These are phyloP conservation scores for Anastrepha obliqua DNA, from an alignment of 1,140 invertebrate species.

Conservation along the genomic window DNA sequence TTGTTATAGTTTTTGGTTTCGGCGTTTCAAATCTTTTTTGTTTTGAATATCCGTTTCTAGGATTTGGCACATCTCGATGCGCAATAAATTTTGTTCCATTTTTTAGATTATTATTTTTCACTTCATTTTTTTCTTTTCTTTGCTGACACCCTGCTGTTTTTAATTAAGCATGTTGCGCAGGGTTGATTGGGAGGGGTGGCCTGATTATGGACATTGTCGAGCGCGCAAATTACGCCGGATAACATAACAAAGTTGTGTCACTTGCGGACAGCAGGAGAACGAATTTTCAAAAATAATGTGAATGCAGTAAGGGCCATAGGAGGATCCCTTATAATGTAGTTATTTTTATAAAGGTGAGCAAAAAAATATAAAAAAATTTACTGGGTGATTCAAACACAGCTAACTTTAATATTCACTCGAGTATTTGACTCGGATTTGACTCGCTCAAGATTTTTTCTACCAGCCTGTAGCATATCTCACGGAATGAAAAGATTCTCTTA, in stretches of 20 bases:
- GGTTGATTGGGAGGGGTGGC: slow-evolving; percentile 30
- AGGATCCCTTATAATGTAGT: too few relatives aligned
- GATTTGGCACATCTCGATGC: slow-evolving; percentile 39
- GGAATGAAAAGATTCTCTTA: too few relatives aligned
- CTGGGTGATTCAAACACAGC: too few relatives aligned
- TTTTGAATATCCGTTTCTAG: background rate
- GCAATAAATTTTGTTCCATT: slow-evolving; percentile 29
- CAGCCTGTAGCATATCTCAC: too few relatives aligned
- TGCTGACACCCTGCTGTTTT: slow-evolving; percentile 22
- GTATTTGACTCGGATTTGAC: too few relatives aligned
- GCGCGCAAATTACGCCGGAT: slow-evolving; percentile 10
- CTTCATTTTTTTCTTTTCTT: background rate
- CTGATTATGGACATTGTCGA: background rate
- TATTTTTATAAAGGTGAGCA: too few relatives aligned
- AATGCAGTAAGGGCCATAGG: too few relatives aligned
- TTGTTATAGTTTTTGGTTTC: background rate
- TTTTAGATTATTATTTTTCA: slow-evolving; percentile 15
- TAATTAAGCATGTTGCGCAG: slow-evolving; percentile 45
- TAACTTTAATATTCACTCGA: too few relatives aligned
- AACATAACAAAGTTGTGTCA: slow-evolving; percentile 47
- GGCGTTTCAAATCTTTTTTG: background rate
- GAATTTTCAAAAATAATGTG: background rate
- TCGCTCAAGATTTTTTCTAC: too few relatives aligned
- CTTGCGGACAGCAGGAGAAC: slow-evolving; percentile 33
- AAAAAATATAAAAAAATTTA: too few relatives aligned